Base-by-base conservation (phyloP, 2,797 vertebrate species). In the Phrynocephalus vlangalii region DNA sequence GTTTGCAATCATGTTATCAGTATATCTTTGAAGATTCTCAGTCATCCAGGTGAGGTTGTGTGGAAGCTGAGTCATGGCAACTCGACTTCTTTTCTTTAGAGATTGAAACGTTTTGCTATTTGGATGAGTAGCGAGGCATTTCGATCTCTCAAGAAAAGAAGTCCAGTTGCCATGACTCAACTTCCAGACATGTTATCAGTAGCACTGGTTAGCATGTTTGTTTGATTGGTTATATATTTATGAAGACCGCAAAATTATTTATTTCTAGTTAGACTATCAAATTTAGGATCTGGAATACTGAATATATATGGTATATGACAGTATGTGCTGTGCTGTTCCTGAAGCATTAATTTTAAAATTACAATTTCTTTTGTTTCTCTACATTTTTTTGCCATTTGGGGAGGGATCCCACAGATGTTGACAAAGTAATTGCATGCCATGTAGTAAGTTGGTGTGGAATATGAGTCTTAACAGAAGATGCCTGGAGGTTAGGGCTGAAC, bases 401-500 rank as follows among this genome's bases (percentile, higher is more conserved):
- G 78, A 68, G 78, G 18, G 30, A 28, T 87, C 89, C 18, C 87
- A 70, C 22, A 67, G 88, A 70, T 82, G 13, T 86, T 89, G 85
- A 82, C 38, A 90, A 11, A 88, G 48, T 79, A 44, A 44, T 85
- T 92, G 0, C 77, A 68, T 84, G n/a, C 63, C 70, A 66, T 91
- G 90, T 88, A 48, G n/a, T 88, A 90, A 93, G 88, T 56, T 91
- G 87, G 90, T 86, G 88, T 94, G 81, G 85, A 94, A 90, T 87
- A 73, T 90, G 79, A 92, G 73, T 78, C 68, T 68, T 93, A 91
- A 68, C 79, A 91, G 88, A 95, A 93, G 82, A 93, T 91, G 89
- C 94, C 94, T 94, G 90, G 93, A 94, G 93, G 94, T 94, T 95
- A 95, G 94, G 93, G 91, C 93, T 95, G 94, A 94, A 93, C 88